phyloP scores from a whole-genome alignment of 2,113 vertebrate genomes.

The Passer montanus region DNA sequence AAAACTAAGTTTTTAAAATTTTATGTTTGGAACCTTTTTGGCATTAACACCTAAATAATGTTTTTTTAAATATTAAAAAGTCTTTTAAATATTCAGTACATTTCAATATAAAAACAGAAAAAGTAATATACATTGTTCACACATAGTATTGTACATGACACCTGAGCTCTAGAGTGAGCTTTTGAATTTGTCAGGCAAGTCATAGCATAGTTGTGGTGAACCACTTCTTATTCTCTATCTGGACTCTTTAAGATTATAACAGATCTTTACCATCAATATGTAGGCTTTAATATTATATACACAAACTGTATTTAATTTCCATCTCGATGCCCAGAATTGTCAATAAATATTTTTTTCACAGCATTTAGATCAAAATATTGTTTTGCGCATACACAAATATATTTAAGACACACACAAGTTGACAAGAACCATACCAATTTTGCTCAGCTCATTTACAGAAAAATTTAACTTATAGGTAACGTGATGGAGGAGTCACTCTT shows the following conservation, averaged over 20 bases:
- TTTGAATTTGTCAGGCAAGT: constrained; percentile 11
- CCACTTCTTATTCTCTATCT: neutral
- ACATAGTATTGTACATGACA: constrained; percentile 21
- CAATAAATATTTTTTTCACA: constrained; percentile 9
- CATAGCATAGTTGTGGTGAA: neutral
- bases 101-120: constrained; percentile 44
- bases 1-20: constrained; percentile 28
- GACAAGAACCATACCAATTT: constrained; percentile 19
- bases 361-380: constrained; percentile 48
- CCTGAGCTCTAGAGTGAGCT: constrained; percentile 38
- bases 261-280: neutral
- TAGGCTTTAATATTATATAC: constrained; percentile 5
- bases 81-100: constrained; percentile 52
- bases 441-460: neutral
- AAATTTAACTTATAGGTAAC: neutral
- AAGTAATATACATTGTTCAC: constrained; percentile 37
- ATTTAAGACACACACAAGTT: neutral
- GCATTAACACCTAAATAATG: constrained; percentile 16
- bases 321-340: neutral
- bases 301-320: neutral
- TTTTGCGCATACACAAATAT: constrained; percentile 6
- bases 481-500: neutral
- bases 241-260: neutral
- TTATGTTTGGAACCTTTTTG: neutral
- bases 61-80: constrained; percentile 51